phyloP scores from a whole-genome alignment of 1,140 invertebrate species.

The Brevipalpus yothersi region DNA sequence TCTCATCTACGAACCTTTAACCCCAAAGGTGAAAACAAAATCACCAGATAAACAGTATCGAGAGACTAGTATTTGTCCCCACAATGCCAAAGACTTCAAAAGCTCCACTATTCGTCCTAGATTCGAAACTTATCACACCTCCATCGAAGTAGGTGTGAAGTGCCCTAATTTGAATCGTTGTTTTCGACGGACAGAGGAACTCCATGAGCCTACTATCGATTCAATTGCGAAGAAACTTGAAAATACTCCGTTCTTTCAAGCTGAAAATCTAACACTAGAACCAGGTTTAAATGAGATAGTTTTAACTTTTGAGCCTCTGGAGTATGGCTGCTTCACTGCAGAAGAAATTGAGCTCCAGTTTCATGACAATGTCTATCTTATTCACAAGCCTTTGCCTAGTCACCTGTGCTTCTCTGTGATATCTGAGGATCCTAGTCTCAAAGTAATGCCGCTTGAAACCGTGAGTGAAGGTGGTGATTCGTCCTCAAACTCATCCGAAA shows the following conservation, averaged over 20 bases:
- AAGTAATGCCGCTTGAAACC: background rate
- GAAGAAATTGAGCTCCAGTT: slow-evolving; percentile 1
- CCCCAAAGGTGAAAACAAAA: background rate
- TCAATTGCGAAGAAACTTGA: background rate
- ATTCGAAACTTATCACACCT: background rate
- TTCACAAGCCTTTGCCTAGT: background rate
- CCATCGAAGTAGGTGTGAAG: background rate
- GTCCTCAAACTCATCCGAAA: slow-evolving; percentile 18
- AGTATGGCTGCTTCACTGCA: slow-evolving; percentile 1
- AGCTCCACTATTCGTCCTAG: background rate
- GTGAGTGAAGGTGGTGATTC: background rate
- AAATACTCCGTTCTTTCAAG: background rate
- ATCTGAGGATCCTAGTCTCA: slow-evolving; percentile 1
- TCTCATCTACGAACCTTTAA: background rate
- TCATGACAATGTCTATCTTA: background rate
- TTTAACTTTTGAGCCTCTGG: slow-evolving; percentile 26
- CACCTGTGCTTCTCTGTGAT: slow-evolving; percentile 2
- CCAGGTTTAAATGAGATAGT: slow-evolving; percentile 45
- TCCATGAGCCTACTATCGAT: background rate
- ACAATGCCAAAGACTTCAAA: background rate
- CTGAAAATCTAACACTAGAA: slow-evolving; percentile 27
- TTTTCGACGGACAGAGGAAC: background rate
- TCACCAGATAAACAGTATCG: background rate
- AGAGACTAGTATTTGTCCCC: background rate
- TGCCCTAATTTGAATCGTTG: background rate